Base-by-base conservation (phyloP, 2,888 invertebrate genomes). In the Xestia sexstrigata region DNA sequence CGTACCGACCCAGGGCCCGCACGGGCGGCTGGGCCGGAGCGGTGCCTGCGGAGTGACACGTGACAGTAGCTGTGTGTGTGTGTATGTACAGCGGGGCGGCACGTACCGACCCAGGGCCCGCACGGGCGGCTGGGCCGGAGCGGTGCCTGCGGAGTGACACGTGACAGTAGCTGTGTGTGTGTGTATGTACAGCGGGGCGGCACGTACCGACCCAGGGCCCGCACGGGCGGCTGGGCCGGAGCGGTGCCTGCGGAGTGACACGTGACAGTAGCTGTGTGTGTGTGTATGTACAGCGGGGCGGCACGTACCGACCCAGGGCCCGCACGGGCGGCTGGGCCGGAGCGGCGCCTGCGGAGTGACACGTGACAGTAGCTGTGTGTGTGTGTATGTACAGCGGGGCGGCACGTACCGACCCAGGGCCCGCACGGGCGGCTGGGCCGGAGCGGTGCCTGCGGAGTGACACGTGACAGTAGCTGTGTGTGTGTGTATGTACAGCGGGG, bases 21-120 rank as follows among this genome's bases (percentile, higher is more conserved):
- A 92, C 91, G 72, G 93, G 93, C 79, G 94, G 92, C 90, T 91
- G 93, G 55, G 85, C 52, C 8, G 65, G 97, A 91, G 96, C 9
- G 42, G 42, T 2, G 11, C 42, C 42, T 42, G 42, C 42, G 42
- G 42, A 11, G 9, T 42, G 42, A 1, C 9, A 42, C 11, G 35
- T 35, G 9, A 42, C 42, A 11, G 42, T 42, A 42, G 42, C 42
- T 42, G 42, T 42, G 39, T 39, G 39, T 39, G 39, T 39, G 39
- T 42, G 42, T 42, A 11, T 42, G 42, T 42, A 42, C 9, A 42
- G 42, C 9, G 42, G 47, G 45, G 45, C 45, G 47, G 13, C 26
- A 82, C 82, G 76, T 76, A 94, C 95, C 95, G 45, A 95, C 94
- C 95, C 95, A 95, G 68, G 94, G n/a, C n/a, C n/a, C n/a, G 94